Percentiles rank a stretch among this genome's conserved stretches.
phyloP scores from a whole-genome alignment of 2,888 invertebrate genomes.

The Ormia ochracea region DNA sequence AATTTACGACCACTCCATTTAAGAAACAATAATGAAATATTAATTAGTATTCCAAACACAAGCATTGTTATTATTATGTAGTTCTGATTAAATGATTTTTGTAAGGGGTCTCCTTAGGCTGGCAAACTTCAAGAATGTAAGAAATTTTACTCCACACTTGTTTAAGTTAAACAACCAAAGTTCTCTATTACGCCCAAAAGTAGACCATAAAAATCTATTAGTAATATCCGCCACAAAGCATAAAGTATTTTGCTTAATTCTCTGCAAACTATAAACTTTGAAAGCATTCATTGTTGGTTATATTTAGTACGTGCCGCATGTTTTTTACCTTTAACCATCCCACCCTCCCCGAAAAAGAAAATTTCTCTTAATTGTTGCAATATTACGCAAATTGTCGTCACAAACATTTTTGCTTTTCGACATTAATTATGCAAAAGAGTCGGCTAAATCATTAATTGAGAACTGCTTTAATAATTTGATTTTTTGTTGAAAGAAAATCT shows the following conservation, averaged over 20 bases:
- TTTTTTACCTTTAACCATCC: no score
- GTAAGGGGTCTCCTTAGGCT: background rate
- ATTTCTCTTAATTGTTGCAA: no score
- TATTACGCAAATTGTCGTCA: no score
- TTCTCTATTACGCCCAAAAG: background rate
- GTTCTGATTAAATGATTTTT: background rate
- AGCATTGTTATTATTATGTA: background rate
- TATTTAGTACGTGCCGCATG: no score
- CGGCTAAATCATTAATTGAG: no score
- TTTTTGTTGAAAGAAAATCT: no score
- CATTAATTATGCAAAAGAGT: no score
- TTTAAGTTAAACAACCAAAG: background rate
- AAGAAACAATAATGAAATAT: conserved; percentile 3
- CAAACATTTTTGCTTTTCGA: no score
- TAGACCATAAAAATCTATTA: conserved; percentile 24
- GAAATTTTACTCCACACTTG: conserved; percentile 8
- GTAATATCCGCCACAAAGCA: background rate
- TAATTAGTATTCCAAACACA: conserved; percentile 20
- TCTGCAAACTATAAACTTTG: background rate
- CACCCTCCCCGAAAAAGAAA: no score
- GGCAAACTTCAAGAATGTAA: conserved; percentile 2
- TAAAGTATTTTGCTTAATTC: background rate
- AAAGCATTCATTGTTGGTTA: background rate
- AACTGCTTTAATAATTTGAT: no score
- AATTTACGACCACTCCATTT: conserved; percentile 5